Percentiles rank a stretch among this genome's conserved stretches.
Conservation (phyloP, 2,113 vertebrate genomes). For the Butastur rufipennis region DNA sequence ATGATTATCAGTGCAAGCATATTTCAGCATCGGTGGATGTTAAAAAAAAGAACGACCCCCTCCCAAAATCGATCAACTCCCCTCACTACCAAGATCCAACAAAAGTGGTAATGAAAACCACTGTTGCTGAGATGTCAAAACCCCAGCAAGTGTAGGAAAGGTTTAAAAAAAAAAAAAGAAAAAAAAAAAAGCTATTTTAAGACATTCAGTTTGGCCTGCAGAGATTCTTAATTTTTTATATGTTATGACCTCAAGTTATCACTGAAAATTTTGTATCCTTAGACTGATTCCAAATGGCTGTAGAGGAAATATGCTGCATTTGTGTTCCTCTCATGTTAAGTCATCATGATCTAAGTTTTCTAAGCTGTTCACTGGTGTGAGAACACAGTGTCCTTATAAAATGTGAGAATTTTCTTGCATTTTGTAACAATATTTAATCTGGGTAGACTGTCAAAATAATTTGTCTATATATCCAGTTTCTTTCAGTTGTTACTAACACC, state of each 20-base stretch:
- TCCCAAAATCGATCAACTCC: not conserved
- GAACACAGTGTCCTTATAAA: not conserved
- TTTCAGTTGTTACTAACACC: not conserved
- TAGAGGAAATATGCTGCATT: not conserved
- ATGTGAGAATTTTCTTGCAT: not conserved
- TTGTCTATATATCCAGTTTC: not conserved
- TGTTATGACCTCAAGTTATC: not conserved
- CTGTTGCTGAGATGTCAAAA: not conserved
- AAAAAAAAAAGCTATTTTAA: not conserved
- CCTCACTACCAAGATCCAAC: accelerated
- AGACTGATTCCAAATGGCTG: not conserved
- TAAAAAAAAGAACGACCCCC: not conserved
- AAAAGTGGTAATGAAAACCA: not conserved
- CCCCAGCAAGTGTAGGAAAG: not conserved
- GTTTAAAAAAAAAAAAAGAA: not conserved
- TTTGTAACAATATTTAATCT: not conserved
- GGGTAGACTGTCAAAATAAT: not conserved
- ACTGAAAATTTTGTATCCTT: not conserved
- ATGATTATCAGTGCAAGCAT: not conserved
- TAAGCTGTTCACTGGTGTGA: not conserved
- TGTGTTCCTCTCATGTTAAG: not conserved
- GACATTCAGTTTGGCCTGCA: not conserved
- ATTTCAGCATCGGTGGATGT: not conserved
- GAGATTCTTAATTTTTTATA: not conserved
- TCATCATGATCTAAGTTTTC: not conserved